Evolutionary conservation across 2,888 invertebrate genomes (phyloP), one percentile per base, ranked within the genome.

Genomic region (Acanthoscelides obtectus): DNA sequence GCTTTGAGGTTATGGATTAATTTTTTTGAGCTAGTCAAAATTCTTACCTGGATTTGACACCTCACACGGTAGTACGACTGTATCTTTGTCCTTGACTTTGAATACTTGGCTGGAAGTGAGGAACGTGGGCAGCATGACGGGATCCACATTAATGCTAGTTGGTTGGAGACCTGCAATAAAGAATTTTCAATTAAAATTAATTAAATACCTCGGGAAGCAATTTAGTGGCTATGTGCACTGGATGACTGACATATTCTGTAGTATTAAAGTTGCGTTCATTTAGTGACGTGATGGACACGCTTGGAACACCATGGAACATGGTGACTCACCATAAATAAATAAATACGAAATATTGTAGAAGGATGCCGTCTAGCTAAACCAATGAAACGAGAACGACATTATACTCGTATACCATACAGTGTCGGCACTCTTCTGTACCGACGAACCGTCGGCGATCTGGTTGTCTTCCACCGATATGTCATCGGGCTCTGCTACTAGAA

Each of bases 21-120:
- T n/a, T n/a, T n/a, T n/a, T n/a, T n/a, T n/a, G n/a, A n/a, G n/a
- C n/a, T n/a, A n/a, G 17, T 45, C 17, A 45, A 12, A 45, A 45
- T 45, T 12, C 85, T 87, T 82, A 89, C 89, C 89, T 75, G 87
- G 85, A 83, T 89, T 88, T 78, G 88, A 87, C 70, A 88, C 88
- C 83, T 88, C 87, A 78, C 89, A 89, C 4, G 89, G 89, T 67
- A 89, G 84, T 27, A 88, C 86, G 70, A 89, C 88, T 21, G 87
- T 87, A 78, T 89, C 88, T 75, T 87, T 87, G 69, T 88, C 87
- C 67, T 87, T 87, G 74, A 88, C 88, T 80, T 88, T 87, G 81
- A 88, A 88, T 70, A 87, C 87, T 83, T 87, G 85, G 77, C 86
- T 85, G 71, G 86, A 84, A 68, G 86, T 85, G 73, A 83, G 81